Evolutionary conservation across 2,797 vertebrate species (phyloP), one percentile per base, ranked within the genome.

Genomic region (Moxostoma hubbsi): DNA sequence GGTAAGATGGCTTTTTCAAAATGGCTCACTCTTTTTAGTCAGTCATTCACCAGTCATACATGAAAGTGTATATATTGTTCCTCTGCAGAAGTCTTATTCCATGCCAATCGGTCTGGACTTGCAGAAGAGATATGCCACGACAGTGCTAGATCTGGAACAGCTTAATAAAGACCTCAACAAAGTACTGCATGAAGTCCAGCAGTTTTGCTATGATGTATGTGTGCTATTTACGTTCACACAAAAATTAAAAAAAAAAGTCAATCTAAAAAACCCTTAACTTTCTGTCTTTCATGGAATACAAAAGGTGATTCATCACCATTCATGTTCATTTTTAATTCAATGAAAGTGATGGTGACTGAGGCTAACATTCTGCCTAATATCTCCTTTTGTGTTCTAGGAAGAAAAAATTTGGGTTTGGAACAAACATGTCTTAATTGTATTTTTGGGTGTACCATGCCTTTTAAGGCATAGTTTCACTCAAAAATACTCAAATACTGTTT

Each of bases 131-230:
- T 99, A 99, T 0, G 98, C 98, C 36, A 97, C 96, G 73, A 97
- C 96, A 6, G 97, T 99, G 69, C 92, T 99, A 24, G 97, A 99
- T 73, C 95, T 99, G 79, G 98, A 99, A 66, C 96, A 97, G 77
- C 94, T 99, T 50, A 99, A 99, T 86, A 99, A 99, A 90, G 98
- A 99, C 85, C 94, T 99, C 50, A 98, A 98, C 89, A 99, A 98
- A 91, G 96, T 99, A 79, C 91, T 99, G 61, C 96, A 98, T 83
- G 97, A 98, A 89, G 98, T 99, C 75, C 96, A 98, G 54, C 97
- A 98, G 91, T 97, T 96, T 89, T 98, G 97, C 85, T 98, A 95
- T 43, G 97, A 99, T 92, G 98, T 98, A 86, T 89, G 58, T 50
- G 8, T 50, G 90, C 71, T 6, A 15, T 47, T 69, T 18, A 15